Conservation (phyloP, 2,113 vertebrate species). For the Pygoscelis antarcticus region DNA sequence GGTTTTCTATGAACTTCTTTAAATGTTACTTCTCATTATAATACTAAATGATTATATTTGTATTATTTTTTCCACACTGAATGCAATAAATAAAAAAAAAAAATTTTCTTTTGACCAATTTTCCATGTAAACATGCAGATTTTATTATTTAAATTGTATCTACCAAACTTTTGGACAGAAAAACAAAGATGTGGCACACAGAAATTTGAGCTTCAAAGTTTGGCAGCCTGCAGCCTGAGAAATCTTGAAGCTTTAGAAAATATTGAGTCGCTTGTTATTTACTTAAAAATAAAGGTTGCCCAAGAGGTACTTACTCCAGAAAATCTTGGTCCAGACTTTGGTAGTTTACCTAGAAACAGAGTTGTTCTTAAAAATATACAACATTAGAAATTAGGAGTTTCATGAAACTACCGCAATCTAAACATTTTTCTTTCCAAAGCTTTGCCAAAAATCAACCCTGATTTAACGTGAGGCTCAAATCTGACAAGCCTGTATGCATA, state of each 20-base stretch:
- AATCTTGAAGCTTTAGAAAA: background rate
- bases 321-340: background rate
- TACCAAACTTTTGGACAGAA: background rate
- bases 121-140: background rate
- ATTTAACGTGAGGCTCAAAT: background rate
- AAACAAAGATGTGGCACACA: background rate
- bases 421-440: background rate
- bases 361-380: background rate
- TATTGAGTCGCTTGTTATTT: background rate
- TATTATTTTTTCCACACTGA: background rate
- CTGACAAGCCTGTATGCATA: background rate
- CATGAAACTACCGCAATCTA: background rate
- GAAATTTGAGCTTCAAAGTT: background rate
- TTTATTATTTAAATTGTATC: background rate
- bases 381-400: background rate
- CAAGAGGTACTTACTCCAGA: background rate
- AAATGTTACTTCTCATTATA: background rate
- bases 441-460: background rate
- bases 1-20: background rate
- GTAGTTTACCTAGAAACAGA: background rate
- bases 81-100: background rate
- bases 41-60: background rate
- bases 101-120: background rate
- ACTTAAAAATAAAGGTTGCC: background rate
- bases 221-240: background rate